Evolutionary conservation across 2,797 vertebrate genomes (phyloP), one percentile per base, ranked within the genome.

Genomic region (Molossus molossus): DNA sequence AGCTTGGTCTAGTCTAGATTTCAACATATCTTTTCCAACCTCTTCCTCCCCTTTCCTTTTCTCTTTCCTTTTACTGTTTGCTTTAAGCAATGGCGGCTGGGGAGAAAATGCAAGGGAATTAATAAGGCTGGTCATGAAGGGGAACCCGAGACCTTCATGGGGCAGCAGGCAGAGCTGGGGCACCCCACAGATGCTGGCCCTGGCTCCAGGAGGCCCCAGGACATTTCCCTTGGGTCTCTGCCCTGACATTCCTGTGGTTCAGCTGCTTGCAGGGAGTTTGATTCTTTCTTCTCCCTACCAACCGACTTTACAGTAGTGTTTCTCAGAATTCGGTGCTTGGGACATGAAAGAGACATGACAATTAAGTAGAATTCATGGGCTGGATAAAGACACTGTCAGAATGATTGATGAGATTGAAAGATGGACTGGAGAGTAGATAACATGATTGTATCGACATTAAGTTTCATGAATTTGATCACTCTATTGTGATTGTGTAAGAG

Each of bases 401-500:
- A 84, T 53, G 75, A 48, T 21, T 11, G 6, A 1, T 48, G n/a
- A 87, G 55, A 82, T 3, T 27, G 21, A 40, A 48, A 88, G 57
- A 37, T 5, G 12, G 21, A 83, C 64, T 23, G n/a, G 87, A 67
- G 27, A 75, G 58, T 6, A 75, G 53, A n/a, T 40, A 40, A 77
- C 9, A 58, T 45, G 23, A 12, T 21, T 79, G 27, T 21, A 64
- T 23, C 65, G 7, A 18, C 65, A 69, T 64, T 64, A 76, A 48
- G 62, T 67, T 87, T 94, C 76, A 81, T 40, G 29, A 40, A 87
- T 86, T 73, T 57, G 65, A 69, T 10, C 65, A 37, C n/a, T 69
- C n/a, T 69, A 37, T 17, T 69, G 65, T 37, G 7, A 55, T 65
- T 50, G 14, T 50, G 2, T 79, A 79, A 92, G 11, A 92, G 55